Evolutionary conservation across 2,888 invertebrate genomes (phyloP).

Genomic region (Dysmachus trigonus): DNA sequence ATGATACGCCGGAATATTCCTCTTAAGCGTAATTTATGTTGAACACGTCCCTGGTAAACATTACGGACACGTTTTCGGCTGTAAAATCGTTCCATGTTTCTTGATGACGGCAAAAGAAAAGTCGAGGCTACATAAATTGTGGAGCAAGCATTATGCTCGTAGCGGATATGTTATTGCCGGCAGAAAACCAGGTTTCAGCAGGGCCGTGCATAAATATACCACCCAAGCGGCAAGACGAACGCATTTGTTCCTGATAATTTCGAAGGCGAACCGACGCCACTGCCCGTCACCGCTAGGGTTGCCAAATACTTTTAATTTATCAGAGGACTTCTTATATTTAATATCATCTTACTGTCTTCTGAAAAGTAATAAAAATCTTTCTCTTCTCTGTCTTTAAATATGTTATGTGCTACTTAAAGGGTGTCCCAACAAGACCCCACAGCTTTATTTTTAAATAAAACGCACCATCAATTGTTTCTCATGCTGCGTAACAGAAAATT

Average conservation of each 20-base stretch:
- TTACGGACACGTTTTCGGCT: conserved; percentile 52
- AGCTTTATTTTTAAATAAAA: too few relatives aligned
- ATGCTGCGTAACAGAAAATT: too few relatives aligned
- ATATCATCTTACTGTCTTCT: neutral
- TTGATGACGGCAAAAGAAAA: conserved; percentile 34
- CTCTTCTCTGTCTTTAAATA: too few relatives aligned
- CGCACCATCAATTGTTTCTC: too few relatives aligned
- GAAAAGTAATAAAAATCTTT: too few relatives aligned
- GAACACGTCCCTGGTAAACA: conserved; percentile 52
- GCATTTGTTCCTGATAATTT: conserved; percentile 22
- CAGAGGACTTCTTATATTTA: too few relatives aligned
- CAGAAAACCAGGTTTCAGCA: neutral
- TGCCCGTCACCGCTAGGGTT: neutral
- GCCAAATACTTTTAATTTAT: neutral
- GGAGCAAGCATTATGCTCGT: conserved; percentile 16
- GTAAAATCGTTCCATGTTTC: conserved; percentile 38
- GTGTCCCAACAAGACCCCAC: too few relatives aligned
- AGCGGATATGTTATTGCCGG: conserved; percentile 19
- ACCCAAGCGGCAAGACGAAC: neutral
- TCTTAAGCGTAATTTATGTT: conserved; percentile 53
- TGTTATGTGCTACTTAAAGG: too few relatives aligned
- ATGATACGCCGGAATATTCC: conserved; percentile 51
- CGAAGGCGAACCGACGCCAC: neutral
- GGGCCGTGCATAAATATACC: conserved; percentile 1
- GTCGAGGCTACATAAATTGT: conserved; percentile 20